phyloP scores from a whole-genome alignment of 2,113 vertebrate genomes.

The Atherinomorus stipes region DNA sequence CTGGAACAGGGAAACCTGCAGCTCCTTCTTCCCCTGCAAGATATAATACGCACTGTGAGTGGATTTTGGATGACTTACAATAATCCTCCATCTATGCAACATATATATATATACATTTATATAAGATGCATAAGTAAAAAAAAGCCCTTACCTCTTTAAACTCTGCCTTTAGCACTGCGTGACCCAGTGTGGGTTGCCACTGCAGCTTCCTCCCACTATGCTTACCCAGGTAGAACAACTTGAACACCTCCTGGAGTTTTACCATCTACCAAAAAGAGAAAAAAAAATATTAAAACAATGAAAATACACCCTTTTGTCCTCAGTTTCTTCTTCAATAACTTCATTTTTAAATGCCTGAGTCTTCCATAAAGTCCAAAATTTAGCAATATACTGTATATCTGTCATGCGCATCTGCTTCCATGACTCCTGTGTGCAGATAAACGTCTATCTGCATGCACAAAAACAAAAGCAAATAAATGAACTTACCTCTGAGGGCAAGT shows the following conservation, averaged over 20 bases:
- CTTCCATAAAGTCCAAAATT: too few relatives aligned
- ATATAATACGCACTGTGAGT: conserved; percentile 20
- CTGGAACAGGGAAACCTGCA: conserved; percentile 98
- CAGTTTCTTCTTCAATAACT: too few relatives aligned
- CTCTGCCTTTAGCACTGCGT: conserved; percentile 97
- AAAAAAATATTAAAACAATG: neutral
- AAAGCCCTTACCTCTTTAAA: conserved; percentile 91
- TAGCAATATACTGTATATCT: too few relatives aligned
- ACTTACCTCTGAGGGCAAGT: conserved; percentile 93
- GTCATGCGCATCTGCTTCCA: too few relatives aligned
- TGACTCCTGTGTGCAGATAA: neutral
- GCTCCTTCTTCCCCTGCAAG: conserved; percentile 94
- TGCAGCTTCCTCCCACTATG: conserved; percentile 99
- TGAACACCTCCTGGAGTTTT: conserved; percentile 98
- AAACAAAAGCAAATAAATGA: neutral
- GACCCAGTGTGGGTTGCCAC: conserved; percentile 98
- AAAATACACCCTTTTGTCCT: too few relatives aligned
- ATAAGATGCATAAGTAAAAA: too few relatives aligned
- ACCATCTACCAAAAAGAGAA: conserved; percentile 88
- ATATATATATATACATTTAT: too few relatives aligned
- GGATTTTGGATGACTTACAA: neutral
- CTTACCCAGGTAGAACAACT: conserved; percentile 98
- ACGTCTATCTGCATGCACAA: neutral
- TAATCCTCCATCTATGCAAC: too few relatives aligned
- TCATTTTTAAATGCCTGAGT: too few relatives aligned